phyloP scores from a whole-genome alignment of 1,140 invertebrate species.

The Holotrichia oblita region DNA sequence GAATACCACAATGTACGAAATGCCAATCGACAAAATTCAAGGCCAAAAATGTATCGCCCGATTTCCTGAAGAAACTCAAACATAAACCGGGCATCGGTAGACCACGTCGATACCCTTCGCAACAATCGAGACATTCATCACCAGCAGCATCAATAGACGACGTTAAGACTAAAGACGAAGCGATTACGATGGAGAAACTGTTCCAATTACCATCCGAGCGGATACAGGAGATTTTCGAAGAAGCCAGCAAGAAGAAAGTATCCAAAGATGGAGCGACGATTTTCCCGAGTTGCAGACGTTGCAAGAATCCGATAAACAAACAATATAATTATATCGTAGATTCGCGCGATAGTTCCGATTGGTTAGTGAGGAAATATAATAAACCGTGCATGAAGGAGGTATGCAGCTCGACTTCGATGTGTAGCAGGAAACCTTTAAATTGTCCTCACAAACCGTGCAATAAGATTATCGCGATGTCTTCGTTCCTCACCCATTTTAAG shows the following conservation, averaged over 20 bases:
- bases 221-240: conserved; percentile 45
- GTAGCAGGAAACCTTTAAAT: conserved; percentile 53
- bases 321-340: conserved; percentile 6
- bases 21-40: conserved; percentile 39
- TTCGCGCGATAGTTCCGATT: conserved; percentile 7
- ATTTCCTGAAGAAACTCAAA: conserved; percentile 50
- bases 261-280: conserved; percentile 35
- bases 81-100: conserved; percentile 54
- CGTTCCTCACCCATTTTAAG: conserved; percentile 56
- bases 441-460: conserved; percentile 56
- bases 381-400: conserved; percentile 20
- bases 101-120: conserved; percentile 49
- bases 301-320: neutral
- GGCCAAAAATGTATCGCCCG: conserved; percentile 27
- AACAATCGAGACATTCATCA: conserved; percentile 31
- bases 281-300: neutral
- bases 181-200: conserved; percentile 51
- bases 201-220: conserved; percentile 49
- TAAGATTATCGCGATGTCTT: conserved; percentile 56
- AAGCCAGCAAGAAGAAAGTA: conserved; percentile 40
- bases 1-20: conserved; percentile 33
- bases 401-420: conserved; percentile 36
- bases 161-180: conserved; percentile 29
- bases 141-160: conserved; percentile 38
- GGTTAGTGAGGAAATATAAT: neutral